Base-by-base conservation (phyloP, 2,113 vertebrate genomes). In the Indicator maculatus region DNA sequence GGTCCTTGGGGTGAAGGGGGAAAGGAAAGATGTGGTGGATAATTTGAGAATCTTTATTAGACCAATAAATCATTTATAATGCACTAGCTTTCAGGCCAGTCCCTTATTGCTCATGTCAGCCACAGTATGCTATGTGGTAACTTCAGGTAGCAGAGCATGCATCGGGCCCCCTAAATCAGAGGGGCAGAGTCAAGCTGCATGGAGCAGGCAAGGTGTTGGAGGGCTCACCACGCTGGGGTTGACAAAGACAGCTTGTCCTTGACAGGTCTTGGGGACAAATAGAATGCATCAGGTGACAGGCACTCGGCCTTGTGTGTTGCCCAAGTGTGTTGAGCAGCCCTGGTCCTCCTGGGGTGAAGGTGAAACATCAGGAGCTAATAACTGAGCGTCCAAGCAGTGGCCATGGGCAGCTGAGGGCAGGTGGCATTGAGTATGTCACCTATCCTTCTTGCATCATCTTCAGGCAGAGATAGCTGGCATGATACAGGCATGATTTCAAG, bases 41-140 rank as follows among this genome's bases (percentile, higher is more conserved):
- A 97, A 96, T 97, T 96, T 95, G 95, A 96, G 76, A 94, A 88
- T 95, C 92, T 96, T 97, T 97, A 97, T 97, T 97, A 97, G 95
- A 96, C 76, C 95, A 90, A 97, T 97, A 97, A 97, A 97, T 97
- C 96, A 95, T 95, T 96, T 95, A 84, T 95, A 97, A 97, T 94
- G 94, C 91, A 88, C 84, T 50, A 74, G 91, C 95, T 96, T 78
- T 92, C 93, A 94, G 79, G 73, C 79, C 16, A 5, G 88, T 95
- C 93, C 84, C 93, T 88, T 95, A 96, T 83, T 93, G 95, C 90
- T 96, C 80, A 2, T 94, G 91, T 91, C 93, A 96, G 88, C 79
- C 84, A 80, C 59, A 36, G 78, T 60, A 45, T n/a, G 89, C 66
- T 92, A 64, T 26, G 5, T 41, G 53, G 90, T 0, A 20, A 92